Evolutionary conservation across 1,140 invertebrate genomes (phyloP).

Genomic region (Ridgeia piscesae): DNA sequence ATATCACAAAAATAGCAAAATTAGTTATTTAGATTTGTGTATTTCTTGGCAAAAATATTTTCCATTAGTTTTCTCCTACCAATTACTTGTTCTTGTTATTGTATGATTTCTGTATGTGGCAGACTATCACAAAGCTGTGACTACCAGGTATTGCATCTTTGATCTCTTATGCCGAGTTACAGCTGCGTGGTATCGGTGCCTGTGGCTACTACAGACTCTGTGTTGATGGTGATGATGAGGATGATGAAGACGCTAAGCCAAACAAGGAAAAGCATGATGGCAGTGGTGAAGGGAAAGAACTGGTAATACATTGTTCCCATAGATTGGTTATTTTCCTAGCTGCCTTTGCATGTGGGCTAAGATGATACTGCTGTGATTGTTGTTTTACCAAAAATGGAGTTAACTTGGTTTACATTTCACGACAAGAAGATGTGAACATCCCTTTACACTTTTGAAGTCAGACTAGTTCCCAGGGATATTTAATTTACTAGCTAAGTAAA

Average conservation of each 20-base stretch:
- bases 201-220: slow-evolving; percentile 23
- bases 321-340: background rate
- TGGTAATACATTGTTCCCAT: background rate
- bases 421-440: too few relatives aligned
- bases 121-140: background rate
- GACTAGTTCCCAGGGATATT: too few relatives aligned
- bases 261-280: background rate
- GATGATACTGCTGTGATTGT: background rate
- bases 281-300: background rate
- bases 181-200: slow-evolving; percentile 16
- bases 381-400: too few relatives aligned
- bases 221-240: background rate
- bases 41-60: too few relatives aligned
- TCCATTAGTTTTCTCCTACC: too few relatives aligned
- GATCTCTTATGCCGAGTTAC: background rate
- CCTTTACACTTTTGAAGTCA: too few relatives aligned
- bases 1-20: too few relatives aligned
- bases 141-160: background rate
- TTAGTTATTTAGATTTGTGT: too few relatives aligned
- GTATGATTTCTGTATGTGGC: too few relatives aligned
- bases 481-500: too few relatives aligned
- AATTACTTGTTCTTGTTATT: too few relatives aligned
- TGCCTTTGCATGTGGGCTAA: background rate
- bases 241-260: background rate
- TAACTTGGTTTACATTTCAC: too few relatives aligned